phyloP scores from a whole-genome alignment of 2,888 invertebrate genomes.

The Myopa testacea region DNA sequence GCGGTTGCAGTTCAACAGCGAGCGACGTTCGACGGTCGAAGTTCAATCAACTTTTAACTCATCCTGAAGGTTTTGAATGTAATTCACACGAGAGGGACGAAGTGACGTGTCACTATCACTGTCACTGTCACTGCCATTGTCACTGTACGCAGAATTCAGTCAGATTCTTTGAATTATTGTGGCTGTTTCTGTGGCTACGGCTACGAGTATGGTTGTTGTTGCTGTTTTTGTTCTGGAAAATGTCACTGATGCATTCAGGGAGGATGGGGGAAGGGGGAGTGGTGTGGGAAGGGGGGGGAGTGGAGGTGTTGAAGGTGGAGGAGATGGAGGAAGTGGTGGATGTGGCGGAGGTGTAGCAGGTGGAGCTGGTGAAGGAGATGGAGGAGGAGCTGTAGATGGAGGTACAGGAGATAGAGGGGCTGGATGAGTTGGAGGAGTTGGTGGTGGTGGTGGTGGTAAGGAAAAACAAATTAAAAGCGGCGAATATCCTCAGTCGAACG shows the following conservation, averaged over 20 bases:
- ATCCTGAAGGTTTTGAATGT: constrained; percentile 20
- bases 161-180: neutral
- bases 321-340: neutral
- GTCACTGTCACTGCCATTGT: neutral
- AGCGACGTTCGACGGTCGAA: constrained; percentile 23
- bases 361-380: neutral
- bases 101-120: constrained; percentile 7
- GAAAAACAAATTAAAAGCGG: neutral
- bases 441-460: neutral
- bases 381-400: neutral
- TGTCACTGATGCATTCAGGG: neutral
- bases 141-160: neutral
- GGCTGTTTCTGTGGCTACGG: neutral
- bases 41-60: constrained; percentile 31
- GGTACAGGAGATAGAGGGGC: neutral
- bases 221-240: neutral
- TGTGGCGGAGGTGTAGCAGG: too few relatives aligned
- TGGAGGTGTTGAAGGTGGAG: neutral
- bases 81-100: neutral
- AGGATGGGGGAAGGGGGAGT: too few relatives aligned
- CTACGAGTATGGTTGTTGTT: constrained; percentile 8
- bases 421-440: neutral
- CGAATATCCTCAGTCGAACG: constrained; percentile 8
- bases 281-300: neutral
- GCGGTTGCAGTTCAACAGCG: neutral